phyloP scores from a whole-genome alignment of 2,888 invertebrate species.

The Drosophila kanekoi region DNA sequence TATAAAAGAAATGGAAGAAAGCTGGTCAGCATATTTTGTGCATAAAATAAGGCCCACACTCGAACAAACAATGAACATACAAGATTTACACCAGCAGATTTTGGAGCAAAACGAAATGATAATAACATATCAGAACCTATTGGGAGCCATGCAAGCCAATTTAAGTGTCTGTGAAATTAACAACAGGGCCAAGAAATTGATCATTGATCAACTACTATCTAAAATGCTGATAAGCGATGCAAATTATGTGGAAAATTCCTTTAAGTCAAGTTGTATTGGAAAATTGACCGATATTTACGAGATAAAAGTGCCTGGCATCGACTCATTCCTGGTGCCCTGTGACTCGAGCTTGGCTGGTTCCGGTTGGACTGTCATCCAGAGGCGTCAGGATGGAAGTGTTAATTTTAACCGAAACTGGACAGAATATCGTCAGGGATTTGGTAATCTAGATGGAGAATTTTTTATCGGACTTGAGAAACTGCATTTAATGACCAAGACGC shows the following conservation, averaged over 20 bases:
- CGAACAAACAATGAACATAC: slow-evolving; percentile 8
- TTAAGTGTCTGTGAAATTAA: not conserved
- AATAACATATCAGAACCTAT: not conserved
- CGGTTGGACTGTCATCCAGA: slow-evolving; percentile 89
- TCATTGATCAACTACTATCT: slow-evolving; percentile 1
- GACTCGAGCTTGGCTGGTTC: slow-evolving; percentile 86
- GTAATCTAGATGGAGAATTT: slow-evolving; percentile 88
- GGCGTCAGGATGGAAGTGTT: slow-evolving; percentile 88
- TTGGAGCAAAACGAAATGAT: not conserved
- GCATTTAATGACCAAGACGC: slow-evolving; percentile 83
- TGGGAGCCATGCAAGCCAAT: not conserved
- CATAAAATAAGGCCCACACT: slow-evolving; percentile 12
- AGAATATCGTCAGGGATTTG: slow-evolving; percentile 89
- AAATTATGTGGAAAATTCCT: not conserved
- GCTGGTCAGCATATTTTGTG: slow-evolving; percentile 19
- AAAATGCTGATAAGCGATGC: not conserved
- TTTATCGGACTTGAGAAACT: slow-evolving; percentile 90
- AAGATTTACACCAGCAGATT: slow-evolving; percentile 12
- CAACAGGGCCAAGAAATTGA: not conserved
- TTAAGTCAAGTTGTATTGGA: not conserved
- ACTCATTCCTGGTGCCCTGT: slow-evolving; percentile 86
- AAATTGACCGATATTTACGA: slow-evolving; percentile 16
- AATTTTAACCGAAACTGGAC: slow-evolving; percentile 88
- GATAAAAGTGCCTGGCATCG: slow-evolving; percentile 10
- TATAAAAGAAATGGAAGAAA: slow-evolving; percentile 7